Evolutionary conservation across 1,140 invertebrate species (phyloP).

Genomic region (Conus betulinus): DNA sequence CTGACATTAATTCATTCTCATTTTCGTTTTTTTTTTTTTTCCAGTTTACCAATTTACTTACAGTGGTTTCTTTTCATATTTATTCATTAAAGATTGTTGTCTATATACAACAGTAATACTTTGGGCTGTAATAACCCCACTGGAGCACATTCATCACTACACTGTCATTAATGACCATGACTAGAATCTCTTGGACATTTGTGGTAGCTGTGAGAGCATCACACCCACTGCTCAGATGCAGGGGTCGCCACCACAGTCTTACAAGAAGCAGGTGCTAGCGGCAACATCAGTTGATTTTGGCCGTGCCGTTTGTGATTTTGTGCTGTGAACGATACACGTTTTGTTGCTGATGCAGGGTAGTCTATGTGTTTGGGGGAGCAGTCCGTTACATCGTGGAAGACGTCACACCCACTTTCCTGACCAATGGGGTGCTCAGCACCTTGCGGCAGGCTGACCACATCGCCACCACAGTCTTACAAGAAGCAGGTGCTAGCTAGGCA

Average conservation of each 20-base stretch:
- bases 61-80: too few relatives aligned
- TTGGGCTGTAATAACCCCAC: too few relatives aligned
- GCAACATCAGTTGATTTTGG: constrained; percentile 85
- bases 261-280: constrained; percentile 58
- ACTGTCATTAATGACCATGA: too few relatives aligned
- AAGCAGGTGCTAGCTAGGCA: constrained; percentile 59
- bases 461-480: constrained; percentile 64
- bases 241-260: constrained; percentile 67
- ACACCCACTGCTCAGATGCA: too few relatives aligned
- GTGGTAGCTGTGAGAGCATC: not conserved
- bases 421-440: constrained; percentile 89
- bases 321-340: too few relatives aligned
- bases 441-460: constrained; percentile 85
- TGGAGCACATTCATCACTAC: too few relatives aligned
- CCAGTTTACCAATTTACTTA: too few relatives aligned
- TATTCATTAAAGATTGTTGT: too few relatives aligned
- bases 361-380: constrained; percentile 91
- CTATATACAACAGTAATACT: too few relatives aligned
- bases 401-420: constrained; percentile 95
- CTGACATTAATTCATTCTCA: not conserved
- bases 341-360: constrained; percentile 68
- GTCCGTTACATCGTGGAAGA: constrained; percentile 93
- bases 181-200: too few relatives aligned
- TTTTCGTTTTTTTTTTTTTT: not conserved
- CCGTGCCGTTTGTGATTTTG: too few relatives aligned